phyloP scores from a whole-genome alignment of 2,797 vertebrate genomes.

The Eidolon dupreanum region DNA sequence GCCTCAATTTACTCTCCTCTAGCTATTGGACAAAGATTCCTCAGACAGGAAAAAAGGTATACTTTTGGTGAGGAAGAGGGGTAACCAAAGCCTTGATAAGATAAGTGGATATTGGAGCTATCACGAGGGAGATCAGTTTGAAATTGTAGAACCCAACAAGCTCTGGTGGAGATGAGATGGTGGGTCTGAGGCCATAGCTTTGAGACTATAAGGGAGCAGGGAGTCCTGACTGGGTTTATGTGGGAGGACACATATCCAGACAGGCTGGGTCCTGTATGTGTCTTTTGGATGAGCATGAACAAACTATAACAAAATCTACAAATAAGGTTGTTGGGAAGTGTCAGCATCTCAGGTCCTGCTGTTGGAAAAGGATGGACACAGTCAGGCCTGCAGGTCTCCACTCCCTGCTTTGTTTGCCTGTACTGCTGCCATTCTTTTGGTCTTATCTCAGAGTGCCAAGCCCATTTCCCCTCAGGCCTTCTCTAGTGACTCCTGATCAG shows the following conservation, averaged over 20 bases:
- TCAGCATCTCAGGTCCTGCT: not conserved
- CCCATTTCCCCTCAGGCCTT: too few species aligned
- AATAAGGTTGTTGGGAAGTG: not conserved
- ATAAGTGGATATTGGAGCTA: not conserved
- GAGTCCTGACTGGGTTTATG: not conserved
- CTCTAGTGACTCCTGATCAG: not conserved
- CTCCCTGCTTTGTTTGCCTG: accelerated
- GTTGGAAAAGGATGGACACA: accelerated
- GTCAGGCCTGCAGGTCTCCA: not conserved
- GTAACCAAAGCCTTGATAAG: too few species aligned
- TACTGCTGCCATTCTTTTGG: accelerated
- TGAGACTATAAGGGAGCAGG: too few species aligned
- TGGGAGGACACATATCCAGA: not conserved
- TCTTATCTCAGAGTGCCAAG: not conserved
- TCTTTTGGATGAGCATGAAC: not conserved
- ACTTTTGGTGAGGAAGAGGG: too few species aligned
- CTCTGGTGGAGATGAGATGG: too few species aligned
- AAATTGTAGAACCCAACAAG: too few species aligned
- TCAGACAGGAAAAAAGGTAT: not conserved
- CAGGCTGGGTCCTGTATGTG: not conserved
- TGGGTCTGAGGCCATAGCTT: not conserved
- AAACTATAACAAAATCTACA: not conserved
- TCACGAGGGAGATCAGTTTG: not conserved
- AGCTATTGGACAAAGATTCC: not conserved
- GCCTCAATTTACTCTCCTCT: not conserved